Percentiles rank a stretch among this genome's conserved stretches.
Conservation (phyloP, 1,140 invertebrate genomes). For the Hypsibius dujardini region DNA sequence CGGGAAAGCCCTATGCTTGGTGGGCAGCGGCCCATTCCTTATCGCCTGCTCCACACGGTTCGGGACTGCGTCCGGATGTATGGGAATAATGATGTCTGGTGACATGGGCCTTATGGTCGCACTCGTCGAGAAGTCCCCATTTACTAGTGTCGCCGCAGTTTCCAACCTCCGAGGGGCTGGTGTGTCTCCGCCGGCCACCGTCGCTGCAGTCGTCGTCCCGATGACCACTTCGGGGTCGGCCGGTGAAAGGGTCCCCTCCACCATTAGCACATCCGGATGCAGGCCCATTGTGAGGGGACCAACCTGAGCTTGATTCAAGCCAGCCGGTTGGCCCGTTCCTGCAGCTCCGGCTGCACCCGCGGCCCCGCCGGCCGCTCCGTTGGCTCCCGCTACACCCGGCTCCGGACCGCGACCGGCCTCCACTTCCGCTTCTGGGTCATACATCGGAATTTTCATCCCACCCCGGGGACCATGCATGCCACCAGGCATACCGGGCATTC, state of each 20-base stretch:
- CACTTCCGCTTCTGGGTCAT: slow-evolving; percentile 7
- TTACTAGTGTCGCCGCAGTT: not conserved
- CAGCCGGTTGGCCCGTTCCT: not conserved
- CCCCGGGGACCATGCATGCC: not conserved
- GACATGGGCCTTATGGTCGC: slow-evolving; percentile 2
- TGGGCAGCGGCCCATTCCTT: too few species aligned
- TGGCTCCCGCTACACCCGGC: not conserved
- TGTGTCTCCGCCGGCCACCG: not conserved
- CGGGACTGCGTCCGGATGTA: not conserved
- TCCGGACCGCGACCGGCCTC: slow-evolving; percentile 2
- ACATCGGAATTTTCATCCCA: not conserved
- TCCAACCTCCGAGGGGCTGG: too few species aligned
- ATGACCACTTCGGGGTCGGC: slow-evolving; percentile 4
- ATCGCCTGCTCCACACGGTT: too few species aligned
- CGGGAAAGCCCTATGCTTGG: too few species aligned
- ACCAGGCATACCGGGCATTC: not conserved
- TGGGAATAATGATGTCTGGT: slow-evolving; percentile 8
- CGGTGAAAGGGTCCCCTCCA: not conserved
- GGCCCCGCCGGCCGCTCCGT: not conserved
- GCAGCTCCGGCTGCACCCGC: not conserved
- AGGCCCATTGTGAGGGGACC: not conserved
- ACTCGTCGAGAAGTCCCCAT: not conserved
- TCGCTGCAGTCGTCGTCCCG: not conserved
- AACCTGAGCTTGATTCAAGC: not conserved
- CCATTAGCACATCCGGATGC: not conserved